These are phyloP conservation scores for Upupa epops DNA, from an alignment of 2,113 vertebrate species.

Conservation along the genomic window DNA sequence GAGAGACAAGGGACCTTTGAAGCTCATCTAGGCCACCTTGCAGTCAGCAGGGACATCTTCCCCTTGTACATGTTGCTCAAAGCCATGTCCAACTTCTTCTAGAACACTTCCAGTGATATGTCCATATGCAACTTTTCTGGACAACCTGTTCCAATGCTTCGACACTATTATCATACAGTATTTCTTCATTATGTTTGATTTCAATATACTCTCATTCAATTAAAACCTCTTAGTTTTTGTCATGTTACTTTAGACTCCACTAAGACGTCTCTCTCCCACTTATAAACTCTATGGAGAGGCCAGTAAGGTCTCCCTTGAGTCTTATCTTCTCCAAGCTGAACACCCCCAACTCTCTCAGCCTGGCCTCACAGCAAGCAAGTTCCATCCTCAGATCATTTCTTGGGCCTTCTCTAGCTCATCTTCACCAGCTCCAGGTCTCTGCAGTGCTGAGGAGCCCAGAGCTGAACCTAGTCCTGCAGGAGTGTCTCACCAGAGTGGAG, in stretches of 20 bases:
- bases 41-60: fast-evolving
- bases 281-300: not conserved
- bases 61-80: not conserved
- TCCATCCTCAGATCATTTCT: fast-evolving
- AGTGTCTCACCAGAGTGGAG: fast-evolving
- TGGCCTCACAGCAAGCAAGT: fast-evolving
- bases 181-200: not conserved
- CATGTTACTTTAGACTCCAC: fast-evolving
- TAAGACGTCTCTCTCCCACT: not conserved
- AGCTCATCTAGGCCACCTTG: not conserved
- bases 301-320: fast-evolving
- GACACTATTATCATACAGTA: not conserved
- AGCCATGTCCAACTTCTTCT: fast-evolving
- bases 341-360: not conserved
- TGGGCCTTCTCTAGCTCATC: fast-evolving
- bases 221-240: not conserved
- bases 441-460: too few relatives aligned
- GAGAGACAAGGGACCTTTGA: not conserved
- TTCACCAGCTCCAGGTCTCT: not conserved
- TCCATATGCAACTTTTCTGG: not conserved
- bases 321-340: not conserved
- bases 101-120: not conserved
- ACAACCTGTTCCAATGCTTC: not conserved
- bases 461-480: fast-evolving
- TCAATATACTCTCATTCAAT: not conserved